Conservation (phyloP, 1,140 invertebrate genomes). For the Amphibalanus amphitrite region DNA sequence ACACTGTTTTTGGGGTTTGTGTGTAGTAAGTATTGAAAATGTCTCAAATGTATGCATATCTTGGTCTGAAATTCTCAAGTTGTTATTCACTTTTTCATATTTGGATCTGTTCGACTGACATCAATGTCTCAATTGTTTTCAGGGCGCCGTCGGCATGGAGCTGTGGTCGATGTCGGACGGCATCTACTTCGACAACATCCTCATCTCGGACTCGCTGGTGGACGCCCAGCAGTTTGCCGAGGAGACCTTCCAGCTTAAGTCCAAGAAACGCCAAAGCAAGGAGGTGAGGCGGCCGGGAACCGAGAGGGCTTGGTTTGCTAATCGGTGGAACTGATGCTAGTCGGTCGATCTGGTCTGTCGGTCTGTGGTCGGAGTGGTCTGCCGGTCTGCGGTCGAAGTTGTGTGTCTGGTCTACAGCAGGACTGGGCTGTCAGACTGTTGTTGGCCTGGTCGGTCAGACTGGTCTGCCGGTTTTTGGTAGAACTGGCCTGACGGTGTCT, state of each 20-base stretch:
- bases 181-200: slow-evolving; percentile 88
- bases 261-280: slow-evolving; percentile 33
- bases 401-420: background rate
- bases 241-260: slow-evolving; percentile 71
- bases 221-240: slow-evolving; percentile 62
- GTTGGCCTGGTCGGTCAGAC: background rate
- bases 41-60: no score
- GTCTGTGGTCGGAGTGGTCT: background rate
- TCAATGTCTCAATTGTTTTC: slow-evolving; percentile 13
- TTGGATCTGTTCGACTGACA: no score
- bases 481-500: background rate
- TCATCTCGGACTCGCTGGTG: slow-evolving; percentile 69
- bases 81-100: no score
- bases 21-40: no score
- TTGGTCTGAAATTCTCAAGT: no score
- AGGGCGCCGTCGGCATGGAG: slow-evolving; percentile 86
- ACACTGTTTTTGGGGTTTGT: no score
- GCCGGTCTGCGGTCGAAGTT: background rate
- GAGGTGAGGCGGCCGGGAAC: slow-evolving; percentile 33
- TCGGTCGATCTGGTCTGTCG: background rate
- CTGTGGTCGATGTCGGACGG: slow-evolving; percentile 94
- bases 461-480: background rate
- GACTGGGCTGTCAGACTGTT: no score
- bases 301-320: slow-evolving; percentile 9
- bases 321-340: background rate